Base-by-base conservation (phyloP, 2,888 invertebrate genomes). In the Eretmocerus hayati region DNA sequence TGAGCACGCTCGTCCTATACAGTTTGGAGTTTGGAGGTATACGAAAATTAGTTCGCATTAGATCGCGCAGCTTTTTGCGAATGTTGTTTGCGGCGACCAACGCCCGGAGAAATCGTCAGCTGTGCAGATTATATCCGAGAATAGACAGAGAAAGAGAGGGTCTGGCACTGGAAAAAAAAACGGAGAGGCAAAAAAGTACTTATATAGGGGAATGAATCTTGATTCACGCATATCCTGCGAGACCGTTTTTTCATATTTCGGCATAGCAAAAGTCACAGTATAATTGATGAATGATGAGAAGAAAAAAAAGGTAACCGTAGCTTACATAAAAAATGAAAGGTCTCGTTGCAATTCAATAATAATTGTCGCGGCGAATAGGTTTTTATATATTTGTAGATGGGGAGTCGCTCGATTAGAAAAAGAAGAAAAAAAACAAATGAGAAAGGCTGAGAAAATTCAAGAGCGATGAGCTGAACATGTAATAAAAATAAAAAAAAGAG, bases 371-470 rank as follows among this genome's bases (percentile, higher is more conserved):
- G 23, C n/a, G n/a, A n/a, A 37, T 46, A 46, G 50, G 53, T 53
- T 53, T 53, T 53, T 50, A 42, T 50, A 47, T 47, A 53, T 50
- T 50, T 50, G 47, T 50, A 53, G 50, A 43, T n/a, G n/a, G 46
- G 35, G 37, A 9, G 11, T 30, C 38, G 48, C 35, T 22, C 26
- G 20, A 8, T 30, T 30, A 9, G 39, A 23, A 43, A 15, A n/a
- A n/a, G n/a, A n/a, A n/a, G n/a, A n/a, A n/a, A n/a, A n/a, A n/a
- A n/a, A n/a, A n/a, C n/a, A n/a, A n/a, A n/a, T n/a, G n/a, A n/a
- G n/a, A n/a, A n/a, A n/a, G n/a, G n/a, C n/a, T n/a, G n/a, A n/a
- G n/a, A n/a, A n/a, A n/a, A n/a, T n/a, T n/a, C n/a, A n/a, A n/a
- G n/a, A n/a, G n/a, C n/a, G n/a, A n/a, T n/a, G n/a, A n/a, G n/a